Percentiles rank a stretch among this genome's conserved stretches.
Evolutionary conservation across 2,113 vertebrate genomes (phyloP).

Genomic region (Triplophysa tibetana): DNA sequence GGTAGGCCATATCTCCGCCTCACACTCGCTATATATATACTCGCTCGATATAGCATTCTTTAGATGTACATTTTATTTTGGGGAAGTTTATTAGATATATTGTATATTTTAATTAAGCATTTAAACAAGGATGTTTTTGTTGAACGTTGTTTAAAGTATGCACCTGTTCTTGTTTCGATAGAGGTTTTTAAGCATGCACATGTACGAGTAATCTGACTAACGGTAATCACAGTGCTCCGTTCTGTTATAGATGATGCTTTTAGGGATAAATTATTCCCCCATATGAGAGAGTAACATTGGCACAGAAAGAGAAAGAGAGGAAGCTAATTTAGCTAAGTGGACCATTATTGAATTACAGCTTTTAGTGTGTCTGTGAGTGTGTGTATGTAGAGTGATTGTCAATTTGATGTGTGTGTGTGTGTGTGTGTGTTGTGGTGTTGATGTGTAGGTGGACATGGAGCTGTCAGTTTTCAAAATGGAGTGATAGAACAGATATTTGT

Average conservation of each 20-base stretch:
- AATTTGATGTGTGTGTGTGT: not conserved
- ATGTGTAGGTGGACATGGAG: not conserved
- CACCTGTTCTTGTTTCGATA: not conserved
- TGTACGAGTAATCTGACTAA: not conserved
- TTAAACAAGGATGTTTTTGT: not conserved
- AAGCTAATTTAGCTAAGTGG: conserved; percentile 27
- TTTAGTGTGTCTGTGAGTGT: conserved; percentile 33
- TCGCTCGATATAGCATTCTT: not conserved
- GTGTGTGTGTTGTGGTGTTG: not conserved
- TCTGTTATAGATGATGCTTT: not conserved
- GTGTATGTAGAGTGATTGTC: not conserved
- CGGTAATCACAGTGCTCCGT: not conserved
- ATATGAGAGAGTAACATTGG: not conserved
- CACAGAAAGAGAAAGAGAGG: not conserved
- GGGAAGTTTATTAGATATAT: not conserved
- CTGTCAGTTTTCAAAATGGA: conserved; percentile 27
- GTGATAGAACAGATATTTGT: conserved; percentile 31
- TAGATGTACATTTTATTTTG: not conserved
- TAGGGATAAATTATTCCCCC: not conserved
- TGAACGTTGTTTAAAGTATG: not conserved
- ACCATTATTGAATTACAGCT: conserved; percentile 45
- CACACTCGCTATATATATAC: no score
- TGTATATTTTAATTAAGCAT: not conserved
- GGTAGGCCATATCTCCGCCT: conserved; percentile 29
- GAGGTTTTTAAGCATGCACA: not conserved